Percentiles rank a stretch among this genome's conserved stretches.
phyloP scores from a whole-genome alignment of 2,888 invertebrate species.

The Synanthedon formicaeformis region DNA sequence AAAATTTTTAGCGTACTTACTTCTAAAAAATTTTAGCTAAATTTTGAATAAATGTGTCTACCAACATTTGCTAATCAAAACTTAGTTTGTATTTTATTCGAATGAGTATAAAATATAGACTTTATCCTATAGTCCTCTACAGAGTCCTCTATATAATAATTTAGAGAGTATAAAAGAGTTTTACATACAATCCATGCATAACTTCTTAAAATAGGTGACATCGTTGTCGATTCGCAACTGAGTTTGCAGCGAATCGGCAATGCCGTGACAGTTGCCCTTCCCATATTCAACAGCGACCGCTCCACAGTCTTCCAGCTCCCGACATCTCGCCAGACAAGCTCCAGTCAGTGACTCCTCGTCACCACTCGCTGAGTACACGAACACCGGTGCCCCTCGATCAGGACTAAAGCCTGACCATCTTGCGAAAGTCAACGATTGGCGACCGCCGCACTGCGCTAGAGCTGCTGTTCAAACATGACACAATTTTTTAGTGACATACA shows the following conservation, averaged over 20 bases:
- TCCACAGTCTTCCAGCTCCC: constrained; percentile 54
- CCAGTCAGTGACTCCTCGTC: constrained; percentile 54
- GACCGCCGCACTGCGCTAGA: constrained; percentile 33
- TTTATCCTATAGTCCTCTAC: too few species aligned
- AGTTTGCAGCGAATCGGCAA: constrained; percentile 28
- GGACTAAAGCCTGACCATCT: constrained; percentile 54
- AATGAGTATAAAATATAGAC: too few species aligned
- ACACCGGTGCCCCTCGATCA: constrained; percentile 45
- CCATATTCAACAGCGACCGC: constrained; percentile 47
- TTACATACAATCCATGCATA: constrained; percentile 70
- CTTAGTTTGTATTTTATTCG: too few species aligned
- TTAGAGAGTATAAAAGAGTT: neutral
- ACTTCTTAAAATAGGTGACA: constrained; percentile 75
- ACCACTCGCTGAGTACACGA: constrained; percentile 56
- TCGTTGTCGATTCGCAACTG: constrained; percentile 61
- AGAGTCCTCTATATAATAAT: too few species aligned
- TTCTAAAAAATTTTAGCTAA: too few species aligned
- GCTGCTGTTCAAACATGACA: constrained; percentile 11
- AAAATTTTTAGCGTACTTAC: too few species aligned
- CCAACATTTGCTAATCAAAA: too few species aligned
- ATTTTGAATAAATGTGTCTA: too few species aligned
- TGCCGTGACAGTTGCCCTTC: constrained; percentile 59
- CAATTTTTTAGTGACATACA: too few species aligned
- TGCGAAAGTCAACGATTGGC: constrained; percentile 34
- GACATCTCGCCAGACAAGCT: constrained; percentile 55